Base-by-base conservation (phyloP, 2,113 vertebrate genomes). In the Cairina moschata region DNA sequence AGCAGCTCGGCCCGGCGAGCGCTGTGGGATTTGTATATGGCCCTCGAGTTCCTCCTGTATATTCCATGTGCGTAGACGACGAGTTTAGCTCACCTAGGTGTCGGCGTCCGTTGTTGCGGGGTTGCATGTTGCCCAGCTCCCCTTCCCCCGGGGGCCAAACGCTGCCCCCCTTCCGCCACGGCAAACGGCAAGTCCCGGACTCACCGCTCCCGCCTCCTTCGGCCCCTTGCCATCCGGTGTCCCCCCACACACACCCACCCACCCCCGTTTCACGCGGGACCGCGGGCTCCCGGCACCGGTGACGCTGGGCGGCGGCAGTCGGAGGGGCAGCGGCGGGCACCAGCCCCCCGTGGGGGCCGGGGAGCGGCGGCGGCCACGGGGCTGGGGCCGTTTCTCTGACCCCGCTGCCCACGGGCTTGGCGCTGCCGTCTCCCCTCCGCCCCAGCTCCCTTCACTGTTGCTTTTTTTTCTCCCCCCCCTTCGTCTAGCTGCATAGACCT, bases 401-500 rank as follows among this genome's bases (percentile, higher is more conserved):
- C 34, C 34, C 13, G 22, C 22, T 34, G 52, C 25, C 9, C 52
- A 28, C 14, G 26, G 26, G 26, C 52, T 54, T 26, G 26, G 26
- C 26, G 26, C 52, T 28, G 25, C 36, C 16, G 31, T 17, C 8
- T 25, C 48, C 20, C 13, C 6, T 3, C 14, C 40, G 40, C 40
- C 17, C 6, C 16, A 23, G 4, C 31, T 50, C 29, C 54, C 75
- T 82, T 94, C 95, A 91, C 94, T 71, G 86, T 97, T 97, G 92
- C 97, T 93, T 88, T n/a, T 32, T 40, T 44, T 74, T 81, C 28
- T 13, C n/a, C 69, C 38, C 40, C 40, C 40, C 40, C 40, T 40
- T 55, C 12, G 82, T 97, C 96, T 96, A 92, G 95, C 91, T 97
- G 96, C 97, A 90, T 95, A 96, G 95, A 96, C 82, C 86, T 94